A percentile compares a stretch with the other conserved stretches of the same genome.
Evolutionary conservation across 1,140 invertebrate species (phyloP).

Genomic region (Octopus bimaculoides): DNA sequence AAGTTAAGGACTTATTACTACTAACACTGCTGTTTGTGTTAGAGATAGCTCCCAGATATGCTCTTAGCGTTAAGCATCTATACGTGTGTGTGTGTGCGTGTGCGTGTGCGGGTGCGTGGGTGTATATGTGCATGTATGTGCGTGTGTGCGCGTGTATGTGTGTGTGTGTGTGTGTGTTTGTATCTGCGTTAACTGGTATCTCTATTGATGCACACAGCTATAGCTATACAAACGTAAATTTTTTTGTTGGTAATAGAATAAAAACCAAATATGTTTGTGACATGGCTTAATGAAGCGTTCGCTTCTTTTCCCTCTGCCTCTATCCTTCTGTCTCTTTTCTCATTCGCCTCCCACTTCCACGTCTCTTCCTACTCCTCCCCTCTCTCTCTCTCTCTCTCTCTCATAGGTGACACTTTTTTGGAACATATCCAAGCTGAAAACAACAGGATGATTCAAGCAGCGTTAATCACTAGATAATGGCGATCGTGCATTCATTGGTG

Average conservation of each 20-base stretch:
- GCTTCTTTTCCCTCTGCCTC: neutral
- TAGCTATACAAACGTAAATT: neutral
- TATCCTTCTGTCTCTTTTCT: neutral
- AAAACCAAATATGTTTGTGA: neutral
- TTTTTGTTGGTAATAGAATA: neutral
- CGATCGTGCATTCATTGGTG: too few relatives aligned
- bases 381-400: neutral
- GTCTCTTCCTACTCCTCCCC: neutral
- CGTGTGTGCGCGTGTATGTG: neutral
- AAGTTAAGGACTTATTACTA: too few relatives aligned
- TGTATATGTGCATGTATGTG: neutral
- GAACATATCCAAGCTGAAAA: too few relatives aligned
- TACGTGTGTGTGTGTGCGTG: neutral
- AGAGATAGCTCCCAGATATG: too few relatives aligned
- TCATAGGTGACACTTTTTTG: too few relatives aligned
- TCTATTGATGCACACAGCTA: neutral
- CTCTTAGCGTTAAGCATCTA: neutral
- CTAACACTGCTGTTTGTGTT: too few relatives aligned
- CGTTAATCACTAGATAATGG: too few relatives aligned
- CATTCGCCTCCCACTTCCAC: neutral
- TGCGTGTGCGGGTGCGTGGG: neutral
- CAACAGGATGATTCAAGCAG: too few relatives aligned
- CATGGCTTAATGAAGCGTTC: neutral
- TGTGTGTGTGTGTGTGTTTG: conserved; percentile 1
- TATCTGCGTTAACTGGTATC: neutral